Evolutionary conservation across 1,140 invertebrate species (phyloP).

Genomic region (Orussus abietinus): DNA sequence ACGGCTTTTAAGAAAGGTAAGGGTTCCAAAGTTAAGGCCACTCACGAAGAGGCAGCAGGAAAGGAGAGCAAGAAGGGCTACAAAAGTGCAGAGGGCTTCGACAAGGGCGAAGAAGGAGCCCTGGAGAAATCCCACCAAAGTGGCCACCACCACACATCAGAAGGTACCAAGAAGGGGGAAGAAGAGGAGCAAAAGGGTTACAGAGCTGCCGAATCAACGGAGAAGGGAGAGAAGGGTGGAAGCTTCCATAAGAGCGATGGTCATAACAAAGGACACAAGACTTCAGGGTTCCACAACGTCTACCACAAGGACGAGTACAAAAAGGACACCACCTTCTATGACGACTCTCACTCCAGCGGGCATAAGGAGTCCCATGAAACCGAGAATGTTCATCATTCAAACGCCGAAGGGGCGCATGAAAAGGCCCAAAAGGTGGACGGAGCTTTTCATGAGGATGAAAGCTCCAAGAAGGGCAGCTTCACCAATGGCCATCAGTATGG

Average conservation of each 20-base stretch:
- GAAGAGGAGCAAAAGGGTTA: slow-evolving; percentile 53
- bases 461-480: slow-evolving; percentile 61
- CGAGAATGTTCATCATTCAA: slow-evolving; percentile 59
- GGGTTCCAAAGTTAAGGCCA: slow-evolving; percentile 14
- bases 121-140: slow-evolving; percentile 51
- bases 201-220: slow-evolving; percentile 50
- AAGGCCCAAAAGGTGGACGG: slow-evolving; percentile 62
- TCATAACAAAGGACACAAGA: slow-evolving; percentile 62
- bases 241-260: slow-evolving; percentile 58
- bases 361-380: slow-evolving; percentile 61
- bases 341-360: no score
- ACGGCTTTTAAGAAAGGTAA: slow-evolving; percentile 19
- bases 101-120: slow-evolving; percentile 58
- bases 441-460: slow-evolving; percentile 60
- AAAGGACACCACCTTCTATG: slow-evolving; percentile 63
- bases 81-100: slow-evolving; percentile 51
- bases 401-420: slow-evolving; percentile 59
- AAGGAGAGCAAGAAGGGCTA: slow-evolving; percentile 53
- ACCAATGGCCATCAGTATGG: slow-evolving; percentile 61
- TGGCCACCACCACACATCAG: slow-evolving; percentile 55
- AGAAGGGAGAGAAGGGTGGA: slow-evolving; percentile 49
- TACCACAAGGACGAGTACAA: slow-evolving; percentile 68
- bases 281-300: slow-evolving; percentile 64
- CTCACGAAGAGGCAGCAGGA: slow-evolving; percentile 19
- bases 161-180: slow-evolving; percentile 54